Base-by-base conservation (phyloP, 2,113 vertebrate species). In the Zingel zingel region DNA sequence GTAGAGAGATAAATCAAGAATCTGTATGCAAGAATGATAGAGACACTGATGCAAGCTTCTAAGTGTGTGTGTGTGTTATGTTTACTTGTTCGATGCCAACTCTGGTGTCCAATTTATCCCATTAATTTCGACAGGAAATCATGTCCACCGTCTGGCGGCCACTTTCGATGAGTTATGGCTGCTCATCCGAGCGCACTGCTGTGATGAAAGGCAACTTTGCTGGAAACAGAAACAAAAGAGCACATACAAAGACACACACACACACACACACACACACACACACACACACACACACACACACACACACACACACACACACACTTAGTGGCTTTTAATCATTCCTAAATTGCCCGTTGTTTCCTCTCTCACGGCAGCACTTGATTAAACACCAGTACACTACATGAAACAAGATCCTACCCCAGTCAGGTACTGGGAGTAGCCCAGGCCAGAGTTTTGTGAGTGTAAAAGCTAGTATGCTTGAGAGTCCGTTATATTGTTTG, bases 281-380 rank as follows among this genome's bases (percentile, higher is more conserved):
- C 9, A 39, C 23, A 13, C 59, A 33, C 25, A 30, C 50, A 53
- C 25, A 45, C 56, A 45, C 23, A 19, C 56, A 51, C 4, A 59
- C 61, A 56, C 57, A 48, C 69, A 27, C 53, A 45, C 21, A 56
- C 25, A n/a, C 65, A 67, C 66, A 45, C 59, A 53, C 43, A 78
- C 30, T 19, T 82, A 92, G 71, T 83, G 81, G 48, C 81, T 90
- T 89, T 91, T 90, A 91, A 91, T 91, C 77, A 86, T 87, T 70
- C 30, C 59, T 80, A 90, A 91, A 89, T 92, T 83, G 87, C 82
- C 81, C 74, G 84, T 81, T 72, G 3, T 57, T 68, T n/a, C 57
- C 56, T 77, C 66, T 85, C 67, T 79, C 62, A 67, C 39, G 72
- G 76, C 73, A 85, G n/a, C 53, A 66, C 74, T 91, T 89, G 86